Evolutionary conservation across 2,113 vertebrate species (phyloP), one percentile per base, ranked within the genome.

Genomic region (Hipposideros armiger): DNA sequence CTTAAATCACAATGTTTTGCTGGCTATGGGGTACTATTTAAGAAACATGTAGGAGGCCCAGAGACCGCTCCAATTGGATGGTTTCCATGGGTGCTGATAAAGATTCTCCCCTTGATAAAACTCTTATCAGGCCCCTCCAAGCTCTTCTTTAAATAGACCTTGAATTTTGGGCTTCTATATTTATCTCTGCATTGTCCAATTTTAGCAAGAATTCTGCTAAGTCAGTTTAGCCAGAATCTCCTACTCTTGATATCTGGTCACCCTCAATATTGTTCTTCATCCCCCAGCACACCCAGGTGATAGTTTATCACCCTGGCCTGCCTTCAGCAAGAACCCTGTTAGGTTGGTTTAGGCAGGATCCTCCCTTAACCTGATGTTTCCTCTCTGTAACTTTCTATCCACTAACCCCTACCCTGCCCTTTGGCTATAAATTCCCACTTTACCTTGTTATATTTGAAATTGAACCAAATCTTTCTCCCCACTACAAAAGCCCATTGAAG

Each of bases 231-330:
- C 40, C 67, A 82, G 66, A 72, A 36, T 45, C 77, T 15, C 7
- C 24, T 7, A 15, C 42, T 54, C 13, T 32, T 6, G 11, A 5
- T 72, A 52, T 26, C n/a, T 76, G 26, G 56, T 56, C 58, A 64
- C 56, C 5, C 9, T 69, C 8, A 17, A 22, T 54, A 2, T 54
- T 85, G 5, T 42, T 72, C 45, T 19, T 40, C 45, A 72, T 36
- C 6, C 0, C 7, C 13, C 67, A 1, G 13, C 0, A 0, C 20
- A 4, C 50, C 20, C 6, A 10, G 15, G 66, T 20, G 52, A 72
- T 20, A 13, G 56, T 32, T 92, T 19, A 42, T 60, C 45, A 60
- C 9, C n/a, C 50, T 24, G 15, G 45, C 19, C 56, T 54, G 26
- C 40, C 86, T 74, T 74, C 30, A 10, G 19, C 40, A 47, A 62